These are phyloP conservation scores for Pangasianodon gigas DNA, from an alignment of 2,113 vertebrate genomes.

Conservation along the genomic window DNA sequence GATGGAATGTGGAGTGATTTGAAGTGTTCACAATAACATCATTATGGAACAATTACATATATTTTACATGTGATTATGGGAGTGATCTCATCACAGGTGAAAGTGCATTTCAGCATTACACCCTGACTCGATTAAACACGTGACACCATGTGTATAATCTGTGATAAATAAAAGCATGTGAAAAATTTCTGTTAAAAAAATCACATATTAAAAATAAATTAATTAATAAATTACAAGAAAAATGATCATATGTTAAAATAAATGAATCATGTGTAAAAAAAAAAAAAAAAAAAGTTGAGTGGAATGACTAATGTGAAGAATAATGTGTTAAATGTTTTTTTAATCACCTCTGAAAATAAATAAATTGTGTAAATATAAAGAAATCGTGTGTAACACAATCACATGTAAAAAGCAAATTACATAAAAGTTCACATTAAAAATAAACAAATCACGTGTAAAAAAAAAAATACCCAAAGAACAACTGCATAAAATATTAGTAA, in stretches of 20 bases:
- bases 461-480: not conserved
- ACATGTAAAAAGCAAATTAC: not conserved
- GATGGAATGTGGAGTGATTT: too few relatives aligned
- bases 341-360: not conserved
- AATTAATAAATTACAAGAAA: not conserved
- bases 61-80: not conserved
- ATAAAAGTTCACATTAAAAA: not conserved
- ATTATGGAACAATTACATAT: not conserved
- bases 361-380: not conserved
- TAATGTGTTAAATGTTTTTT: too few relatives aligned
- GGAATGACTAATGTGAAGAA: too few relatives aligned
- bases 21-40: not conserved
- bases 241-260: not conserved
- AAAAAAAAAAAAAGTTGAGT: not conserved
- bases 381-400: not conserved
- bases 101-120: not conserved
- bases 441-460: not conserved
- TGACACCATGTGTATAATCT: not conserved
- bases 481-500: not conserved
- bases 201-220: not conserved
- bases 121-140: not conserved
- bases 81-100: not conserved
- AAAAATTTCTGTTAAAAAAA: not conserved
- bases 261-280: not conserved
- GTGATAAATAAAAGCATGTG: not conserved